phyloP scores from a whole-genome alignment of 2,888 invertebrate genomes.

The Laothoe populi region DNA sequence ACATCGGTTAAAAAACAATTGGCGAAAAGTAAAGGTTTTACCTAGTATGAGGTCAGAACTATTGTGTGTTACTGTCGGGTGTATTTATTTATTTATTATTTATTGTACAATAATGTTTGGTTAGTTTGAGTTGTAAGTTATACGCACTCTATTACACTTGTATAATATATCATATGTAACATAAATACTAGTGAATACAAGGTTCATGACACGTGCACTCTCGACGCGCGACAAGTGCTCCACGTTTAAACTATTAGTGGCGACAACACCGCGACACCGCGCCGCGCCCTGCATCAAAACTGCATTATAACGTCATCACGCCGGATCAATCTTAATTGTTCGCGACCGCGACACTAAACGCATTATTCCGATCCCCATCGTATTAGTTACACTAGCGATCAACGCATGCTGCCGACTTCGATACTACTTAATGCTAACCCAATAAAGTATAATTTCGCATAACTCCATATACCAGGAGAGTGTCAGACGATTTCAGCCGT shows the following conservation, averaged over 20 bases:
- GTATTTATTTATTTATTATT: too few species aligned
- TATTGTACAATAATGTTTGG: background rate
- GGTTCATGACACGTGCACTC: conserved; percentile 29
- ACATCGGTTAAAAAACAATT: too few species aligned
- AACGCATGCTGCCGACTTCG: background rate
- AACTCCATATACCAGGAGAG: background rate
- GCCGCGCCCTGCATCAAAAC: conserved; percentile 57
- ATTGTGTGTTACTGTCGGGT: too few species aligned
- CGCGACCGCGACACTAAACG: conserved; percentile 56
- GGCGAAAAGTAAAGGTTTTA: too few species aligned
- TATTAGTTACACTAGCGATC: conserved; percentile 24
- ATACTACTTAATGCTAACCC: background rate
- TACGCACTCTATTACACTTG: background rate
- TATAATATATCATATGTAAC: background rate
- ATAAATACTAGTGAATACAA: background rate
- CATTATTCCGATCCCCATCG: conserved; percentile 45
- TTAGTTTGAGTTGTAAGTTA: background rate
- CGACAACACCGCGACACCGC: conserved; percentile 39
- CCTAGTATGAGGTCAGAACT: too few species aligned
- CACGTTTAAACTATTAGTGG: conserved; percentile 46
- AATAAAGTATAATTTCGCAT: background rate
- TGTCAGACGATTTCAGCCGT: conserved; percentile 23
- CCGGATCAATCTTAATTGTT: conserved; percentile 70
- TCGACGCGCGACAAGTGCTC: conserved; percentile 29
- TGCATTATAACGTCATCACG: conserved; percentile 73